A percentile compares a stretch with the other conserved stretches of the same genome.
phyloP scores from a whole-genome alignment of 1,140 invertebrate genomes.

The Caenorhabditis inopinata region DNA sequence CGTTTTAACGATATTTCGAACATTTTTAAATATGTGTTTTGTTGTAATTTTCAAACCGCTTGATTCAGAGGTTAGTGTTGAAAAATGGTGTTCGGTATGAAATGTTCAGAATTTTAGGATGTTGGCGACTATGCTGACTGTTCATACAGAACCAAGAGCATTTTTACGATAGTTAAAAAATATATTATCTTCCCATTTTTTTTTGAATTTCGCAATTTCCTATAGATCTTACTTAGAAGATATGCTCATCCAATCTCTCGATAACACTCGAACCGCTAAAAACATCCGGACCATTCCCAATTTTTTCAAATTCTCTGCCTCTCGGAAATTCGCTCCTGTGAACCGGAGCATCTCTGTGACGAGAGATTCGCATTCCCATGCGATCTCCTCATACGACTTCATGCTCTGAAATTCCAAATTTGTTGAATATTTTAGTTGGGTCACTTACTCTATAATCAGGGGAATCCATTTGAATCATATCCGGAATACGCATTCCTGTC shows the following conservation, averaged over 20 bases:
- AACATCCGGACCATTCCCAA: neutral
- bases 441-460: neutral
- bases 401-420: neutral
- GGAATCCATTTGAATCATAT: neutral
- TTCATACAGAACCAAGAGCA: too few relatives aligned
- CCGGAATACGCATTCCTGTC: neutral
- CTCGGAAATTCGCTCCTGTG: neutral
- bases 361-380: neutral
- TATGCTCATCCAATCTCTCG: neutral
- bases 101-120: too few relatives aligned
- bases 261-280: neutral
- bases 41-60: too few relatives aligned
- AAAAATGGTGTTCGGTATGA: too few relatives aligned
- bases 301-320: neutral
- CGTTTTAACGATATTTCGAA: too few relatives aligned
- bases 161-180: too few relatives aligned
- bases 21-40: too few relatives aligned
- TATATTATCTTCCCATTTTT: too few relatives aligned
- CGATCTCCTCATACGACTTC: neutral
- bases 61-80: too few relatives aligned
- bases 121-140: too few relatives aligned
- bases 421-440: neutral
- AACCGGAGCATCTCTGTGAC: neutral
- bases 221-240: neutral
- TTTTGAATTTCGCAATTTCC: too few relatives aligned